Evolutionary conservation across 2,113 vertebrate species (phyloP).

Genomic region (Podarcis cretensis): DNA sequence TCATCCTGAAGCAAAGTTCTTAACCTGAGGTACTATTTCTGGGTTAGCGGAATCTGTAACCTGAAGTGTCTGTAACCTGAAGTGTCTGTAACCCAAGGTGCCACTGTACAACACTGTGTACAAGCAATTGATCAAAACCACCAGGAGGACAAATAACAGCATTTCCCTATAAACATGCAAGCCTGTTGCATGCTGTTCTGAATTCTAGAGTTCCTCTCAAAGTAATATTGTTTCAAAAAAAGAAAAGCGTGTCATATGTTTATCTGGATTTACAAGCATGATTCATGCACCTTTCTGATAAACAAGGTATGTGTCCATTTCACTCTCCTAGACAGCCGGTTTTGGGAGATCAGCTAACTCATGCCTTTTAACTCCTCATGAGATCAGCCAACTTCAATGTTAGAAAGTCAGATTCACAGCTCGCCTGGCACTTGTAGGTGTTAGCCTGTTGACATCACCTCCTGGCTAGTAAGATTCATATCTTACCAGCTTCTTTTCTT

Average conservation of each 20-base stretch:
- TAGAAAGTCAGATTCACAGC: not conserved
- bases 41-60: too few species aligned
- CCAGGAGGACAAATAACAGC: too few species aligned
- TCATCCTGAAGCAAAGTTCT: too few species aligned
- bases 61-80: too few species aligned
- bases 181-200: not conserved
- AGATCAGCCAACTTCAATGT: fast-evolving
- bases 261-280: conserved; percentile 45
- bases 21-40: too few species aligned
- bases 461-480: not conserved
- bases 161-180: not conserved
- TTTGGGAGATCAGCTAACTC: not conserved
- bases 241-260: conserved; percentile 47
- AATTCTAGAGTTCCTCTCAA: conserved; percentile 47
- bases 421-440: not conserved
- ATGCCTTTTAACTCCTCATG: not conserved
- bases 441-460: not conserved
- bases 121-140: not conserved
- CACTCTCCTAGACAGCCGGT: not conserved
- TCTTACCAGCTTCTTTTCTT: not conserved
- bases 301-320: conserved; percentile 1
- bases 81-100: too few species aligned
- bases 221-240: conserved; percentile 31
- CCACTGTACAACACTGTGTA: too few species aligned
- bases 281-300: conserved; percentile 18